Conservation (phyloP, 1,140 invertebrate species). For the Neotoxoptera formosana region DNA sequence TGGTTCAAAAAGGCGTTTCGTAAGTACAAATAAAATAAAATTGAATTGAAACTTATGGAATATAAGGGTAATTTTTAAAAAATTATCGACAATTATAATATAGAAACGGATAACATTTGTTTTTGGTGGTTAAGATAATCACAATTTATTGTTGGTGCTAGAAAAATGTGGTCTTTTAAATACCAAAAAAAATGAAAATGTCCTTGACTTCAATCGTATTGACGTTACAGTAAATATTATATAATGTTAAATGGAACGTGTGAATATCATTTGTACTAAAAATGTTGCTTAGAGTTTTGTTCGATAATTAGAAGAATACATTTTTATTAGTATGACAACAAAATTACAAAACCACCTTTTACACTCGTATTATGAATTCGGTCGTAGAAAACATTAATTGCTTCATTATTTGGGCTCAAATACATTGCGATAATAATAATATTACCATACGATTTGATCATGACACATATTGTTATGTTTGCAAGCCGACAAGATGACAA, state of each 20-base stretch:
- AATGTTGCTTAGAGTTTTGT: background rate
- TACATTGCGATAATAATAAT: background rate
- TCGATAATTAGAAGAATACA: background rate
- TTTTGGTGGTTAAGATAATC: background rate
- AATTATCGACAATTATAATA: background rate
- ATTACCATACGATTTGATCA: background rate
- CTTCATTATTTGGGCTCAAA: background rate
- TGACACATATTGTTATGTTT: background rate
- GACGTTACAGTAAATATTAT: slow-evolving; percentile 20
- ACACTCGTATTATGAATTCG: background rate
- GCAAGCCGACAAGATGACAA: background rate
- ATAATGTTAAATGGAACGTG: background rate
- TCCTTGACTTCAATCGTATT: background rate
- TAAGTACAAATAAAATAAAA: background rate
- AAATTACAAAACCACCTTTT: background rate
- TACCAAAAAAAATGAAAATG: background rate
- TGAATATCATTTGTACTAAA: background rate
- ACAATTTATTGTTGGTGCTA: background rate
- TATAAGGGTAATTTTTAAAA: too few relatives aligned
- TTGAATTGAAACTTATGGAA: background rate
- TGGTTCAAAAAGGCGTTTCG: background rate
- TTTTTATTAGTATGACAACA: background rate
- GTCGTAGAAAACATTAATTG: background rate
- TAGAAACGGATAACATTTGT: background rate
- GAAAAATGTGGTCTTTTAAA: background rate